These are phyloP conservation scores for Panagrolaimus sp. DNA, from an alignment of 1,140 invertebrate species.

Conservation along the genomic window DNA sequence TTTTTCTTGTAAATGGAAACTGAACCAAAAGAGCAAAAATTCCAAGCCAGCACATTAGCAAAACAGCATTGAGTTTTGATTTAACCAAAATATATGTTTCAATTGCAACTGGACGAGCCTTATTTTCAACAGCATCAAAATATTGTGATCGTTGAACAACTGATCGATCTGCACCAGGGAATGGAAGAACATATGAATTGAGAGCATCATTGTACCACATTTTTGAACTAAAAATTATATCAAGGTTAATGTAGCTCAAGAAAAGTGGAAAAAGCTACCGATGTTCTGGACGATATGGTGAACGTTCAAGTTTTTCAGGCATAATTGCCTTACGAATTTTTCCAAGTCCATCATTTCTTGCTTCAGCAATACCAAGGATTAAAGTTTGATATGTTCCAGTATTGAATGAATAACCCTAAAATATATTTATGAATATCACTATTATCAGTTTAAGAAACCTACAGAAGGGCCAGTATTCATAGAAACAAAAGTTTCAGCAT, in stretches of 20 bases:
- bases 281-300: conserved; percentile 41
- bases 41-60: conserved; percentile 63
- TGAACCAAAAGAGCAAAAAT: conserved; percentile 68
- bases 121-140: conserved; percentile 67
- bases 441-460: not conserved
- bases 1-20: conserved; percentile 60
- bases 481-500: conserved; percentile 49
- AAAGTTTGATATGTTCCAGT: conserved; percentile 57
- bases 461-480: conserved; percentile 38
- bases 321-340: conserved; percentile 50
- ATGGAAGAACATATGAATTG: conserved; percentile 70
- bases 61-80: conserved; percentile 59
- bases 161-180: conserved; percentile 73
- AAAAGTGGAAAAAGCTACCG: conserved; percentile 22
- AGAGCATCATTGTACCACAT: conserved; percentile 66
- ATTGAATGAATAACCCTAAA: conserved; percentile 56
- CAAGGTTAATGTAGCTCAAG: not conserved
- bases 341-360: conserved; percentile 49
- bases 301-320: conserved; percentile 50
- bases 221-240: conserved; percentile 61
- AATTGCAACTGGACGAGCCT: conserved; percentile 66
- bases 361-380: conserved; percentile 46
- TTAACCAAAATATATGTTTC: conserved; percentile 59
- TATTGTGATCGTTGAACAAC: conserved; percentile 73
- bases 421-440: not conserved